phyloP scores from a whole-genome alignment of 1,140 invertebrate species.

The Micrasema minimum region DNA sequence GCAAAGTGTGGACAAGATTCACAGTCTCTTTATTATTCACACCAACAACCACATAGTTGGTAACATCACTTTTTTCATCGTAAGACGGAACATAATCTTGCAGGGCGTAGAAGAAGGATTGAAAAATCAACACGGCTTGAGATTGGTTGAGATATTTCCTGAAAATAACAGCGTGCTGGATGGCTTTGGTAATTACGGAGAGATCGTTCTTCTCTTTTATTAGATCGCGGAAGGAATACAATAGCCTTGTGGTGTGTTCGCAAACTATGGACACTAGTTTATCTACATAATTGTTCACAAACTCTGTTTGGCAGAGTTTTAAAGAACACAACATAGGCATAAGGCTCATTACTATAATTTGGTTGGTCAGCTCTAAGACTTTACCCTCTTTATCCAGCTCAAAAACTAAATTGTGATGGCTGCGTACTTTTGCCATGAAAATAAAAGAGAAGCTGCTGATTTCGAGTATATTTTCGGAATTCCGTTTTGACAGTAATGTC shows the following conservation, averaged over 20 bases:
- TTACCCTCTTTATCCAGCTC: conserved; percentile 59
- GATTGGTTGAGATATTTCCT: conserved; percentile 69
- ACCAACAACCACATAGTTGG: conserved; percentile 41
- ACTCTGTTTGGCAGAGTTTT: conserved; percentile 60
- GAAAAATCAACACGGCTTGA: conserved; percentile 76
- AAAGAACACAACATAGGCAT: conserved; percentile 69
- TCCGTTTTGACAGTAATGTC: conserved; percentile 62
- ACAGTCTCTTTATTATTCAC: conserved; percentile 57
- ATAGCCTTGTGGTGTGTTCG: conserved; percentile 71
- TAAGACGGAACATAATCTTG: conserved; percentile 68
- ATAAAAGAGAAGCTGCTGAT: conserved; percentile 58
- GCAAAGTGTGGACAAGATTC: conserved; percentile 67
- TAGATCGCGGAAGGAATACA: conserved; percentile 70
- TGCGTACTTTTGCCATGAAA: conserved; percentile 58
- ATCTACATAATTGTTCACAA: conserved; percentile 71
- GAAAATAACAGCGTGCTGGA: conserved; percentile 69
- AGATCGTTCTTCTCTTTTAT: conserved; percentile 65
- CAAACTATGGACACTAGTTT: conserved; percentile 73
- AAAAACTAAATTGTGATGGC: conserved; percentile 52
- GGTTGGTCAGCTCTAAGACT: conserved; percentile 64
- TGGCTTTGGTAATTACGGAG: conserved; percentile 71
- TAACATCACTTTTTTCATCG: conserved; percentile 54
- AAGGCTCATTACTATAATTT: conserved; percentile 70
- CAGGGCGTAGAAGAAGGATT: conserved; percentile 74
- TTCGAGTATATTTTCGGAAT: conserved; percentile 57